Conservation (phyloP, 2,888 invertebrate genomes). For the Eurytoma adleriae region DNA sequence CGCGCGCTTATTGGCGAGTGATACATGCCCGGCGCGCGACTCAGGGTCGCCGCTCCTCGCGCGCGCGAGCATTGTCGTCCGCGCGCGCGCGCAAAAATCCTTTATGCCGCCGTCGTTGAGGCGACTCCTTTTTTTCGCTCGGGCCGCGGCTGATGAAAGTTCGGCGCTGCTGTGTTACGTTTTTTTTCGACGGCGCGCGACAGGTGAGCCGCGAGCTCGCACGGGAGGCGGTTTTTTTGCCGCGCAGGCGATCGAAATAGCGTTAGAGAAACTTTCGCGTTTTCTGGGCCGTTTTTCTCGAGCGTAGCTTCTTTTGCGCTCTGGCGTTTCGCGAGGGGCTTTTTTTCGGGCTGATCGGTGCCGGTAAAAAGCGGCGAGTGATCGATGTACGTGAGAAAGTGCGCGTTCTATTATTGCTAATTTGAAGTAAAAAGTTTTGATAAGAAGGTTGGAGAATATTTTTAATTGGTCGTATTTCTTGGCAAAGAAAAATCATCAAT, state of each 20-base stretch:
- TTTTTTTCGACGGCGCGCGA: neutral
- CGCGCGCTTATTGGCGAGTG: constrained; percentile 40
- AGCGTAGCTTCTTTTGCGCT: no score
- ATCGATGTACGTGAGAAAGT: no score
- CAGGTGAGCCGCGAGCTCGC: neutral
- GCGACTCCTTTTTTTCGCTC: neutral
- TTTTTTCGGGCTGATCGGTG: no score
- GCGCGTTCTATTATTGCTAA: no score
- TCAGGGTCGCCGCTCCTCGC: constrained; percentile 23
- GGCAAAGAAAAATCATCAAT: no score
- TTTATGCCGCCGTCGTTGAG: neutral
- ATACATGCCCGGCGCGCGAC: constrained; percentile 17
- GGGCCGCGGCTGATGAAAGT: constrained; percentile 24
- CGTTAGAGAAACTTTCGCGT: neutral
- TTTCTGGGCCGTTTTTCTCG: neutral
- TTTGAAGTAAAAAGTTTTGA: no score
- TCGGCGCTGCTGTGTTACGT: neutral
- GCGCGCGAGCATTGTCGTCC: constrained; percentile 1
- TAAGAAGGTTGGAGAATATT: no score
- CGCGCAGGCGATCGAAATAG: neutral
- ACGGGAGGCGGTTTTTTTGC: neutral
- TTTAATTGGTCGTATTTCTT: no score
- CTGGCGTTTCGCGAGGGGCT: no score
- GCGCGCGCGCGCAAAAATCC: constrained; percentile 25
- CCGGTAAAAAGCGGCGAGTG: no score